phyloP scores from a whole-genome alignment of 2,113 vertebrate species.

The Dunckerocampus dactyliophorus region DNA sequence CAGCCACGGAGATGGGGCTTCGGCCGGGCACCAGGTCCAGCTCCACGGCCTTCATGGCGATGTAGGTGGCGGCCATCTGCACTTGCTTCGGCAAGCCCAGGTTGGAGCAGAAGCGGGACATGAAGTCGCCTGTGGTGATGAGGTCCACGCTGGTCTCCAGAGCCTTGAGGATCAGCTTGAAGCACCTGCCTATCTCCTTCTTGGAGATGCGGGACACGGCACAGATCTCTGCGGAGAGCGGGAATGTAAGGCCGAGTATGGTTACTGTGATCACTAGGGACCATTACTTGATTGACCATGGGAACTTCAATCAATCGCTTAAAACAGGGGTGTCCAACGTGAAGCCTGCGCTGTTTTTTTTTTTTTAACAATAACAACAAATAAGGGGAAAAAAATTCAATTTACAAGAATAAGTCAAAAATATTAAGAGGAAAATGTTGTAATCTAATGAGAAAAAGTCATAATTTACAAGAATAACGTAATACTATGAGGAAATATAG shows the following conservation, averaged over 20 bases:
- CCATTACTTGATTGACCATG: too few relatives aligned
- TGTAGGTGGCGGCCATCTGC: conserved; percentile 95
- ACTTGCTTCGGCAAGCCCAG: conserved; percentile 95
- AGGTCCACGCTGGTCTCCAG: conserved; percentile 97
- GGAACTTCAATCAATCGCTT: too few relatives aligned
- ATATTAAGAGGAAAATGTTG: too few relatives aligned
- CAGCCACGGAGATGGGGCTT: conserved; percentile 96
- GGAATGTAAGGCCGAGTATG: neutral
- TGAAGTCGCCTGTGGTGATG: conserved; percentile 98
- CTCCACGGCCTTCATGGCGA: conserved; percentile 94
- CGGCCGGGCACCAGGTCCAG: conserved; percentile 94
- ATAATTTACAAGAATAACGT: too few relatives aligned
- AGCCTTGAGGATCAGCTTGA: conserved; percentile 97
- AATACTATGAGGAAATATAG: too few relatives aligned
- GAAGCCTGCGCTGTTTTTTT: too few relatives aligned
- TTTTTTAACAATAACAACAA: too few relatives aligned
- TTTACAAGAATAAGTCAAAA: too few relatives aligned
- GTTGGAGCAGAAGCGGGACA: conserved; percentile 99
- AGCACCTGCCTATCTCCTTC: conserved; percentile 98
- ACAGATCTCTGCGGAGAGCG: conserved; percentile 85
- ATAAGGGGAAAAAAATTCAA: too few relatives aligned
- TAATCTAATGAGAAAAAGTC: too few relatives aligned
- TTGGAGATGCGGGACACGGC: conserved; percentile 97
- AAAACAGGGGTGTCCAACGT: neutral
- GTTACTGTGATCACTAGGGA: neutral